Evolutionary conservation across 2,888 invertebrate genomes (phyloP).

Genomic region (Hetaerina titia): DNA sequence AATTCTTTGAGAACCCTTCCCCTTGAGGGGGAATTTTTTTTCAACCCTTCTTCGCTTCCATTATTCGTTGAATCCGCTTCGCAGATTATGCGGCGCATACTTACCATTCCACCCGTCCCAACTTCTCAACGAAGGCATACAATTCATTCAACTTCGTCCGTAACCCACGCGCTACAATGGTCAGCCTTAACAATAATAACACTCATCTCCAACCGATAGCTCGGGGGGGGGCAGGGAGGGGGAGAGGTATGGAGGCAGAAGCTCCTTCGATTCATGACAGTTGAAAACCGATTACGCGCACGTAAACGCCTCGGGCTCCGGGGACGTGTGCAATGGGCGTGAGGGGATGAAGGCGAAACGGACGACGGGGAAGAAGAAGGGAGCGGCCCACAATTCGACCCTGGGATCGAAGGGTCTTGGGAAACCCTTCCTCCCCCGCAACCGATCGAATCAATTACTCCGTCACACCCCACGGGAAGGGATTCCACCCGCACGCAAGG

Average conservation of each 20-base stretch:
- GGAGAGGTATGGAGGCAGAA: neutral
- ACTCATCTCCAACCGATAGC: neutral
- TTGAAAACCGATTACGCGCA: constrained; percentile 32
- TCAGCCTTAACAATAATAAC: neutral
- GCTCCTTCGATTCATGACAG: neutral
- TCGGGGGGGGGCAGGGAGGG: neutral
- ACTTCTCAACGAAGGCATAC: neutral
- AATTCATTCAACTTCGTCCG: constrained; percentile 1
- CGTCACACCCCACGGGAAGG: constrained; percentile 5
- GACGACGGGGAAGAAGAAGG: neutral
- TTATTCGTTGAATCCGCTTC: neutral
- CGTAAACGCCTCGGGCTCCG: neutral
- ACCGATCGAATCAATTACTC: constrained; percentile 54
- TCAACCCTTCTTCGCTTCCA: neutral
- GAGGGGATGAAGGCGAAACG: neutral
- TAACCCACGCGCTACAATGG: neutral
- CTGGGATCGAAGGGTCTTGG: neutral
- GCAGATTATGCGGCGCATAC: neutral
- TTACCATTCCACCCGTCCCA: neutral
- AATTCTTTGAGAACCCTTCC: neutral
- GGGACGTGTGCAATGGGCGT: neutral
- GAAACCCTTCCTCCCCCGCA: neutral
- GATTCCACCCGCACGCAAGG: neutral
- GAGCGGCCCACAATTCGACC: neutral
- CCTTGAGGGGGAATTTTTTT: neutral